Evolutionary conservation across 2,797 vertebrate genomes (phyloP), one percentile per base, ranked within the genome.

Genomic region (Falco novaeseelandiae): DNA sequence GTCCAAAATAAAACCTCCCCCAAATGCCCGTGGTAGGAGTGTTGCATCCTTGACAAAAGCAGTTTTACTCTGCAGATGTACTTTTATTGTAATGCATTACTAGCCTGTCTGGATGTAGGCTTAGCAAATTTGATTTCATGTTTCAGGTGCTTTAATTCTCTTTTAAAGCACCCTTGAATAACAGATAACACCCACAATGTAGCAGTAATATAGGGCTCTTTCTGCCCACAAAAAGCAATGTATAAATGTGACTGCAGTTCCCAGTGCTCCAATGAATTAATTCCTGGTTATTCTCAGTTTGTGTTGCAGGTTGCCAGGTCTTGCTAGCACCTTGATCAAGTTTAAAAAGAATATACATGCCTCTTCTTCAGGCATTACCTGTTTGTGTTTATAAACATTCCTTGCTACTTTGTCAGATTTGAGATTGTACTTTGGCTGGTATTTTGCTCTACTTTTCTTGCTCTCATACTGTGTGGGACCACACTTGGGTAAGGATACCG

Each of bases 401-500:
- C 16, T 85, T 3, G 1, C 30, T 52, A 4, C 42, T 72, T 59
- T 67, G 15, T 78, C 40, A 54, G 18, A 7, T 51, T 79, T 67
- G 13, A 12, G 71, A 44, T 4, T 63, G 20, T 27, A 38, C 25
- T 85, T 91, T 54, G 21, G 29, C 44, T 54, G 21, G 49, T 15
- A 27, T 42, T 91, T 91, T 67, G 19, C 38, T 67, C 4, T 54
- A 6, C 58, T 79, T 54, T 44, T 67, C 52, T 71, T 86, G 27
- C 20, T 70, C 0, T 0, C 0, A 1, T 54, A 8, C 36, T 38
- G 36, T 30, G 16, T 54, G 54, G 38, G 6, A 80, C 27, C 2
- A 1, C 3, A 1, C 25, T 73, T 66, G 14, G 42, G 19, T 63
- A 48, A 32, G 21, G 80, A 57, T 4, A 3, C 27, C 78, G 5